Evolutionary conservation across 2,888 invertebrate genomes (phyloP).

Genomic region (Xiphydria camelus): DNA sequence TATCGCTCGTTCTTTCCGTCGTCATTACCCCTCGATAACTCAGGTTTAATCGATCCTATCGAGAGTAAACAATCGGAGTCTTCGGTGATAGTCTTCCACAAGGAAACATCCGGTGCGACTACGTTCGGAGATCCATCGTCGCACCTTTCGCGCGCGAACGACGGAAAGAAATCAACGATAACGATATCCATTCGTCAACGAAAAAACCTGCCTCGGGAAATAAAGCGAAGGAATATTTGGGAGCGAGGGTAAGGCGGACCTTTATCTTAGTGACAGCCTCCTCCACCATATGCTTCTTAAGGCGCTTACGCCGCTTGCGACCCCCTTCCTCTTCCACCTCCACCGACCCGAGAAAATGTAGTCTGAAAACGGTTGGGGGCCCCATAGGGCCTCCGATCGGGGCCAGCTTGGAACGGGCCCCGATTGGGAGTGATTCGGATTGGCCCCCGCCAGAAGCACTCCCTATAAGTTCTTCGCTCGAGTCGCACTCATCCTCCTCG

Average conservation of each 20-base stretch:
- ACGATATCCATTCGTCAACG: not conserved
- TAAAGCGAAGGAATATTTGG: not conserved
- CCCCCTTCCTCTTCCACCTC: conserved; percentile 80
- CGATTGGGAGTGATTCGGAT: conserved; percentile 30
- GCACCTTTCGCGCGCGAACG: not conserved
- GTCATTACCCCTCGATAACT: no score
- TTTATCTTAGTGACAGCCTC: conserved; percentile 85
- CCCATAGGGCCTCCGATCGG: conserved; percentile 46
- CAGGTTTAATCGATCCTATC: no score
- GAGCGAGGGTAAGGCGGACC: conserved; percentile 62
- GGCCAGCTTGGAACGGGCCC: conserved; percentile 46
- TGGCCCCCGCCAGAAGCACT: conserved; percentile 49
- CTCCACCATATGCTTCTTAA: conserved; percentile 88
- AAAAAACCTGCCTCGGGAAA: not conserved
- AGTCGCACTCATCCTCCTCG: conserved; percentile 56
- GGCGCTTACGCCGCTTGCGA: conserved; percentile 73
- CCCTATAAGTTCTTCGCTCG: conserved; percentile 56
- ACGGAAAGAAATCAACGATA: not conserved
- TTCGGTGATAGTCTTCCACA: no score
- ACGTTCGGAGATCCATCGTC: not conserved
- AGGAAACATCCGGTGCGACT: not conserved
- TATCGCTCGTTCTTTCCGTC: no score
- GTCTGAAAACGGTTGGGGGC: conserved; percentile 72
- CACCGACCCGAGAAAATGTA: conserved; percentile 82
- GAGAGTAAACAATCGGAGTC: no score